Percentiles rank a stretch among this genome's conserved stretches.
These are phyloP conservation scores for Pseudorasbora parva DNA, from an alignment of 2,113 vertebrate species.

Conservation along the genomic window DNA sequence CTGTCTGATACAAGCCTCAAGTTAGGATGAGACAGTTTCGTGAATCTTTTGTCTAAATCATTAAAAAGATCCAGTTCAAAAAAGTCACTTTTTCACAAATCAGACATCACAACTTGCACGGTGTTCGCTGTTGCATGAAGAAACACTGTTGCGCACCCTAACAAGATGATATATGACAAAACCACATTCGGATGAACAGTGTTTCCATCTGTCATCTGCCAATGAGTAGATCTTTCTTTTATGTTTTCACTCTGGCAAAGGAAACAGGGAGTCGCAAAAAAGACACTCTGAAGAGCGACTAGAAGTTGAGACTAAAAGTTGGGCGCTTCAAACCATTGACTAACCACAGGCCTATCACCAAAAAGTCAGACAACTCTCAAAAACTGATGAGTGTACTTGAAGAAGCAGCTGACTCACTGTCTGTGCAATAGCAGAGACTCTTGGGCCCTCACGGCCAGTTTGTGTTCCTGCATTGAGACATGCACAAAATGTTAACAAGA, in stretches of 20 bases:
- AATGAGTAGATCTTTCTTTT: background rate
- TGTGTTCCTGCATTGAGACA: constrained; percentile 24
- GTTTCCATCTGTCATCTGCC: background rate
- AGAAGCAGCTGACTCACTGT: constrained; percentile 17
- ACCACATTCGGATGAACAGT: background rate
- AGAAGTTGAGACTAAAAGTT: background rate
- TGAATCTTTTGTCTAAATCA: background rate
- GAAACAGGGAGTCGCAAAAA: background rate
- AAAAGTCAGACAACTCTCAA: background rate
- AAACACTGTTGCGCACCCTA: background rate
- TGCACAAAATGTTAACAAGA: constrained; percentile 26
- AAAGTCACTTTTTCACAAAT: background rate
- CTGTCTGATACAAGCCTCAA: background rate
- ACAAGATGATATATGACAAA: background rate
- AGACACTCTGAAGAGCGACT: background rate
- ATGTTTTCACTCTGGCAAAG: background rate
- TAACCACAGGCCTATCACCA: constrained; percentile 16
- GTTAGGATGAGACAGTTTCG: background rate
- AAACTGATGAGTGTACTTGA: constrained; percentile 11
- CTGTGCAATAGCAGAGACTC: constrained; percentile 5
- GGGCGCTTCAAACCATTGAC: background rate
- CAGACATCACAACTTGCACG: background rate
- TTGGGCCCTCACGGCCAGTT: constrained; percentile 14
- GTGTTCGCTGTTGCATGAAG: background rate
- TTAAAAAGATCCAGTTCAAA: background rate